Conservation (phyloP, 2,113 vertebrate species). For the Pungitius pungitius region DNA sequence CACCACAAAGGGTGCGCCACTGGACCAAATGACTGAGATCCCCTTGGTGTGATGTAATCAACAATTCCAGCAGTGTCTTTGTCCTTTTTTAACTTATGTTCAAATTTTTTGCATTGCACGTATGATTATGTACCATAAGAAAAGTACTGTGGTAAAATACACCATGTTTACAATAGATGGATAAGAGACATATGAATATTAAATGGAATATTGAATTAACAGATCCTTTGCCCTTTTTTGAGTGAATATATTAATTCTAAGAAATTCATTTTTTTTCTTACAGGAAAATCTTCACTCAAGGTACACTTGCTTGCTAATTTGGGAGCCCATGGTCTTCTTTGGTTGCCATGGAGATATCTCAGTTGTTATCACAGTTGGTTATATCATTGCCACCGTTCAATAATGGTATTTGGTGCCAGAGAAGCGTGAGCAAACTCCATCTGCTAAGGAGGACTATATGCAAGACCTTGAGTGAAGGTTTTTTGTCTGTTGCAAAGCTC, state of each 20-base stretch:
- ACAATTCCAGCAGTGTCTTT: slow-evolving; percentile 80
- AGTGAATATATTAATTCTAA: slow-evolving; percentile 7
- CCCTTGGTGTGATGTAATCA: slow-evolving; percentile 72
- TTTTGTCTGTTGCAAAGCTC: neutral
- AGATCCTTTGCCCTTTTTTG: slow-evolving; percentile 4
- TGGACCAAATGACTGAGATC: slow-evolving; percentile 79
- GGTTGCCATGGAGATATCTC: slow-evolving; percentile 1
- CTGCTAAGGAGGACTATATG: neutral
- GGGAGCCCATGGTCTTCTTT: neutral
- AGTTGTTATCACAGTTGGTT: neutral
- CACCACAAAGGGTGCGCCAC: slow-evolving; percentile 72
- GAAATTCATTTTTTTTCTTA: neutral
- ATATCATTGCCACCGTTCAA: neutral
- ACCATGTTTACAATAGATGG: slow-evolving; percentile 81
- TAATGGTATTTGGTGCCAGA: neutral
- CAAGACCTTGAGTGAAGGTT: neutral
- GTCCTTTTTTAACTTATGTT: slow-evolving; percentile 76
- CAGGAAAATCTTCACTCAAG: neutral
- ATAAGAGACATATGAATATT: slow-evolving; percentile 77
- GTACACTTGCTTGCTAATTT: neutral
- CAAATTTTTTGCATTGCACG: slow-evolving; percentile 76
- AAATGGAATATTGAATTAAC: slow-evolving; percentile 76
- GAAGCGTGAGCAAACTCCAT: neutral
- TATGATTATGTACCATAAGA: slow-evolving; percentile 80
- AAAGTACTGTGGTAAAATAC: slow-evolving; percentile 72